Percentiles rank a stretch among this genome's conserved stretches.
These are phyloP conservation scores for Anthoscopus minutus DNA, from an alignment of 2,113 vertebrate species.

Conservation along the genomic window DNA sequence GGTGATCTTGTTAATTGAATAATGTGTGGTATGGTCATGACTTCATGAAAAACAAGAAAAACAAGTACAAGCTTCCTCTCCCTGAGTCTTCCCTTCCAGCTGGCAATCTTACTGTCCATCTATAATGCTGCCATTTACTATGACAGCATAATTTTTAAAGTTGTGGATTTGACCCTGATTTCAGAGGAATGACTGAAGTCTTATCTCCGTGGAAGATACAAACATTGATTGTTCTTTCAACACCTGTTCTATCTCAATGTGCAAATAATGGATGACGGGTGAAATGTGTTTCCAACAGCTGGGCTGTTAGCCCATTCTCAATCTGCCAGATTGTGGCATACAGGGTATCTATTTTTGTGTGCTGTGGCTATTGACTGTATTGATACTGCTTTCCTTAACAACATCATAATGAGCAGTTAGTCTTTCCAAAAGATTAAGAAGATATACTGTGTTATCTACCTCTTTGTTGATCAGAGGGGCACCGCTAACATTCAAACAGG, in stretches of 20 bases:
- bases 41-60: neutral
- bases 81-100: neutral
- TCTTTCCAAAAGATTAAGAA: neutral
- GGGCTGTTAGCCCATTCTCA: neutral
- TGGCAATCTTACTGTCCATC: neutral
- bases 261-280: neutral
- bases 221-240: neutral
- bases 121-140: neutral
- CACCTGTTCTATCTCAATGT: neutral
- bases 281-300: neutral
- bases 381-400: neutral
- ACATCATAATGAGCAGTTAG: neutral
- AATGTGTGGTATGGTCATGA: neutral
- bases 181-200: neutral
- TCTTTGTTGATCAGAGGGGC: neutral
- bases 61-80: neutral
- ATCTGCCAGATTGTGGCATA: neutral
- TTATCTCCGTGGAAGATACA: neutral
- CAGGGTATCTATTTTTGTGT: neutral
- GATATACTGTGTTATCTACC: neutral
- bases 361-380: neutral
- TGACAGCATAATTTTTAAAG: neutral
- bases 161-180: neutral
- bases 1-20: slow-evolving; percentile 40
- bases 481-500: neutral